Evolutionary conservation across 2,113 vertebrate genomes (phyloP), one percentile per base, ranked within the genome.

Genomic region (Hoplias malabaricus): DNA sequence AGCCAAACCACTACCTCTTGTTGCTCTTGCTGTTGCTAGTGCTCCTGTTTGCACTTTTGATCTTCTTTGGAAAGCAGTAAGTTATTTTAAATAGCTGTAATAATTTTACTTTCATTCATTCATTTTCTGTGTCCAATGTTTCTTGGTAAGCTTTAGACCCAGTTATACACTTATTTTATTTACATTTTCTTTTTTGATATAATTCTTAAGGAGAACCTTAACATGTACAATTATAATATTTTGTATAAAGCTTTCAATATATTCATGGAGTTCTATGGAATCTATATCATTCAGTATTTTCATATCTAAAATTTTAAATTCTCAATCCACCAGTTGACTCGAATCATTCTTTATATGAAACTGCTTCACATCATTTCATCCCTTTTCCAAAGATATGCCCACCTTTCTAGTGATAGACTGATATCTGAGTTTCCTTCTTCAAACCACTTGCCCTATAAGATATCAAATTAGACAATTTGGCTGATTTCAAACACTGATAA

Each of bases 31-130:
- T 82, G 57, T 29, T 75, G 59, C 19, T n/a, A 14, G 25, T 74
- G 21, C 3, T 79, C 21, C 27, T 38, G 7, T 10, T 76, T 5
- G 36, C 38, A 19, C 38, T 86, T 16, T 31, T 77, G 12, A 7
- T 59, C 13, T 48, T 65, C 43, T 80, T 48, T 25, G 14, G 66
- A 13, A 81, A 74, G 57, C 43, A 70, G 85, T 86, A 21, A 80
- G 85, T 77, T 69, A 12, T 23, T 79, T 59, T 11, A 25, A 12
- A 10, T 14, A 25, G 11, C 0, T 19, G 12, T 33, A 9, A 9
- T 57, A 29, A 16, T 23, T 21, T 40, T 36, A 19, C 6, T 31
- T 21, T 62, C 2, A 57, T 57, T 43, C 11, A 57, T 38, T 75
- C 2, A 40, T 38, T 34, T 6, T 19, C 13, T 38, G n/a, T 19